Evolutionary conservation across 2,797 vertebrate species (phyloP), one percentile per base, ranked within the genome.

Genomic region (Fringilla coelebs): DNA sequence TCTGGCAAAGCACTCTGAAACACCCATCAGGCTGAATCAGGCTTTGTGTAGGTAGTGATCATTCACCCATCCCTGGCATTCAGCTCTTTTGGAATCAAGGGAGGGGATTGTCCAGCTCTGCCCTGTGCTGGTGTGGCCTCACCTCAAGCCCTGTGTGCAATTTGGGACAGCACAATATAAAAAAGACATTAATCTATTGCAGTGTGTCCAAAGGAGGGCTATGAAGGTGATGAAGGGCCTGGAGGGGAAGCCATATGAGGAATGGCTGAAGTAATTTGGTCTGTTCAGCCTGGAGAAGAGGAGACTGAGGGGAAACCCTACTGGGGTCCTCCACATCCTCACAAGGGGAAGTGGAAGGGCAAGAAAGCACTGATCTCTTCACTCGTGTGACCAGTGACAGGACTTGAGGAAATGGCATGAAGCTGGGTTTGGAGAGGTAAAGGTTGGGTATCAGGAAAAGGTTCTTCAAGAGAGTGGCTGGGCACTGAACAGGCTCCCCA

Each of bases 61-160:
- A n/a, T 63, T 81, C 21, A 14, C n/a, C 25, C 32, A 17, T 26
- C 43, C 48, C 79, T 90, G 73, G 34, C 55, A 41, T 40, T 75
- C 10, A 13, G 43, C 66, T 34, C 18, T 60, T 75, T 88, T 32
- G 28, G 62, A 65, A 28, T 51, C 21, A 18, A 71, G 58, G 43
- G 12, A 71, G 21, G 21, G 14, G 17, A 58, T 40, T 71, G 25
- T 65, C 25, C 29, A 13, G 25, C 72, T 51, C n/a, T 83, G 43
- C 43, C 51, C n/a, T 76, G n/a, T 29, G 9, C 14, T 76, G 32
- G 21, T 19, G 48, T 3, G 2, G 18, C 26, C 55, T 68, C 48
- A 48, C 31, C 16, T 36, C 1, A 1, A 80, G 38, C 9, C 9
- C n/a, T 65, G 24, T 15, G 24, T 34, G 18, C 26, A 54, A 0